Percentiles rank a stretch among this genome's conserved stretches.
Conservation (phyloP, 1,140 invertebrate species). For the Cydia strobilella region DNA sequence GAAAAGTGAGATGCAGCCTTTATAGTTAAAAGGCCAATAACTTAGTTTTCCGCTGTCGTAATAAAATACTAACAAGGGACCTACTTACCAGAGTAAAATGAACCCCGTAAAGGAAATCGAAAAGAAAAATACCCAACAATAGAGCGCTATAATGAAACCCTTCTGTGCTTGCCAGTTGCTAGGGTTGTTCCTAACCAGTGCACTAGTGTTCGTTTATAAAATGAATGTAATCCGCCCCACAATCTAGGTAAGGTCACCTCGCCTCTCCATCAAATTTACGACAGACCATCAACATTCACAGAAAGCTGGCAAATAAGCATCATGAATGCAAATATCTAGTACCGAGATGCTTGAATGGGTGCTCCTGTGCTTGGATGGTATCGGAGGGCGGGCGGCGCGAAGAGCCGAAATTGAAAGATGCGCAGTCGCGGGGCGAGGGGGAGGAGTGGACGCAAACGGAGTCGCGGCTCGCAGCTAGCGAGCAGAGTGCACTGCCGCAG, state of each 20-base stretch:
- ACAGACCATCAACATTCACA: not conserved
- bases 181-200: not conserved
- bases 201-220: not conserved
- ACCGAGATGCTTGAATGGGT: constrained; percentile 39
- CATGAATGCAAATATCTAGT: constrained; percentile 21
- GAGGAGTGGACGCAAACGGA: constrained; percentile 44
- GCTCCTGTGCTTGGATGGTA: constrained; percentile 48
- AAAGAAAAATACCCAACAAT: not conserved
- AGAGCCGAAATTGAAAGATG: constrained; percentile 61
- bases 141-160: not conserved
- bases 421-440: constrained; percentile 46
- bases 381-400: constrained; percentile 51
- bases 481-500: constrained; percentile 71
- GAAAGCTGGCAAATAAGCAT: not conserved
- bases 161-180: not conserved
- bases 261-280: not conserved
- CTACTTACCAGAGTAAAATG: not conserved
- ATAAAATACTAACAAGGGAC: not conserved
- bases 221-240: not conserved
- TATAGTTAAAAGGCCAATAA: not conserved
- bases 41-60: not conserved
- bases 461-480: constrained; percentile 59
- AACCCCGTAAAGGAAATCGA: not conserved
- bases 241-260: not conserved
- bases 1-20: not conserved